Evolutionary conservation across 2,113 vertebrate species (phyloP).

Genomic region (Labeo catla): DNA sequence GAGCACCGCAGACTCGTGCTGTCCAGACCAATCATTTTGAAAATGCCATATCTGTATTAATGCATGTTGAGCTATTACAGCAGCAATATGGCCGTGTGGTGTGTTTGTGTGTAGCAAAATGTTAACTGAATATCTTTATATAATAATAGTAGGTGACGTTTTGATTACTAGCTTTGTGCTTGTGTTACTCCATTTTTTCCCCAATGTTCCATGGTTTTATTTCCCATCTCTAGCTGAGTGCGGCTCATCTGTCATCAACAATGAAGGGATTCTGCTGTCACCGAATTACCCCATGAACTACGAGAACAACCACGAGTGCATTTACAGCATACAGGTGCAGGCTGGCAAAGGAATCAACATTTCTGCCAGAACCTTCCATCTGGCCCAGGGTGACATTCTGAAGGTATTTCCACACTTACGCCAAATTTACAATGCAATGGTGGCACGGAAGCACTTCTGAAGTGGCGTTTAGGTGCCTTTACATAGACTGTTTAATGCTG

Average conservation of each 20-base stretch:
- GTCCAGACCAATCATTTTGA: slow-evolving; percentile 49
- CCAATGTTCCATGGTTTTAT: slow-evolving; percentile 53
- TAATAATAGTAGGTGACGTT: slow-evolving; percentile 41
- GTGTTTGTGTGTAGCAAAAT: slow-evolving; percentile 31
- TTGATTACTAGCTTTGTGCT: slow-evolving; percentile 36
- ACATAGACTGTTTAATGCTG: neutral
- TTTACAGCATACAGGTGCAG: slow-evolving; percentile 98
- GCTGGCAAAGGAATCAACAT: slow-evolving; percentile 98
- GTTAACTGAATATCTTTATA: slow-evolving; percentile 50
- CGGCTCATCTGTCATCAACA: slow-evolving; percentile 78
- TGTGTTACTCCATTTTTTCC: slow-evolving; percentile 23
- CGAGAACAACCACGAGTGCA: slow-evolving; percentile 89
- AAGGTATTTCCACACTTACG: slow-evolving; percentile 80
- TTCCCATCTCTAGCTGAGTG: slow-evolving; percentile 75
- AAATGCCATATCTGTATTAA: slow-evolving; percentile 30
- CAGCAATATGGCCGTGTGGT: slow-evolving; percentile 54
- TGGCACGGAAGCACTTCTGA: too few relatives aligned
- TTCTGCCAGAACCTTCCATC: slow-evolving; percentile 91
- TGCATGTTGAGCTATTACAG: slow-evolving; percentile 20
- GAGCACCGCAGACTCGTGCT: slow-evolving; percentile 17
- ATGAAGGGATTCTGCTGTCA: slow-evolving; percentile 79
- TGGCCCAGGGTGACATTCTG: slow-evolving; percentile 93
- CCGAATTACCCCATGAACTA: slow-evolving; percentile 84
- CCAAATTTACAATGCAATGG: neutral
- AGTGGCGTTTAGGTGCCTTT: neutral